Evolutionary conservation across 2,888 invertebrate genomes (phyloP), one percentile per base, ranked within the genome.

Genomic region (Brachyptera putata): DNA sequence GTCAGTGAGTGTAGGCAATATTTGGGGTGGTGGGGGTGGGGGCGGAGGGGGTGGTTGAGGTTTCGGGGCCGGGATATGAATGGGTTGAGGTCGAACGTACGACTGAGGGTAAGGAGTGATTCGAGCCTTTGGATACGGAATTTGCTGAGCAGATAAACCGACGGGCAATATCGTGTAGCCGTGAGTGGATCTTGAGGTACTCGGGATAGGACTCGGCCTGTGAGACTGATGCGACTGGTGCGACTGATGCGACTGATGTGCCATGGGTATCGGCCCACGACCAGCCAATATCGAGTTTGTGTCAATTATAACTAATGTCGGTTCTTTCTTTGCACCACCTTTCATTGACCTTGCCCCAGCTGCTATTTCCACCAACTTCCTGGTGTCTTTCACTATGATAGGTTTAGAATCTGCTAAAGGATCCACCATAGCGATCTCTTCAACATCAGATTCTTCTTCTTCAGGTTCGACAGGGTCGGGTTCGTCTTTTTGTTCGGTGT

Each of bases 1-100:
- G 72, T 94, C 93, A 18, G 92, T 92, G 22, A 94, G 74, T 5
- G 90, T 89, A 0, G 91, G 91, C 67, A 94, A 74, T 64, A 91
- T 84, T 34, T 83, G 82, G 37, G 85, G 80, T 74, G 70, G 81
- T 75, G 67, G 77, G 70, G 63, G 77, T 73, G 66, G 79, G 43
- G 67, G 68, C 61, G 66, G 63, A 56, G 67, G 65, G 50, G 68
- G 66, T 56, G 67, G 71, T 70, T 68, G 67, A 69, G 58, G 16
- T 21, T 34, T 21, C 14, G 41, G 60, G 2, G 21, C 11, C 9
- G 55, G 36, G 13, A 53, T n/a, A 3, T 16, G 53, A 13, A 53
- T 36, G 4, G 26, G 30, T 14, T 30, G 34, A 3, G 16, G 90
- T 89, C 1, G 91, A 91, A 67, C 93, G 74, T 64, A 91, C 84